Conservation (phyloP, 2,797 vertebrate species). For the Scarus forsteni region DNA sequence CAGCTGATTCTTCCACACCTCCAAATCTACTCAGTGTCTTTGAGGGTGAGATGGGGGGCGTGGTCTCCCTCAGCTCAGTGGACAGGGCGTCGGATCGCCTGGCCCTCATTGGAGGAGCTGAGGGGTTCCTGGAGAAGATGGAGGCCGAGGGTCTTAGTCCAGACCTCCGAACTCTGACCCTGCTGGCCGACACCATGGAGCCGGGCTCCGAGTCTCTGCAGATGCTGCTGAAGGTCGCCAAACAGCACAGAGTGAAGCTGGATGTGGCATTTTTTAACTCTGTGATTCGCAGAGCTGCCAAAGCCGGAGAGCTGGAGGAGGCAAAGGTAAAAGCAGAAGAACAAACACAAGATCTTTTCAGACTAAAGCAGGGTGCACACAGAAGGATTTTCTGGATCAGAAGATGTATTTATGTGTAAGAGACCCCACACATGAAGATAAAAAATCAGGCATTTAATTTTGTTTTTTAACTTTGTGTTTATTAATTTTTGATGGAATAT, state of each 20-base stretch:
- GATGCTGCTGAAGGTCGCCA: constrained; percentile 82
- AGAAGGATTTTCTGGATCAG: no score
- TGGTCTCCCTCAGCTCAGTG: constrained; percentile 86
- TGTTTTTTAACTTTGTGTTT: no score
- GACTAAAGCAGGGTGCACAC: no score
- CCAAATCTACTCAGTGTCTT: constrained; percentile 89
- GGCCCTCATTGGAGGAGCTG: constrained; percentile 86
- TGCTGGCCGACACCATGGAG: constrained; percentile 89
- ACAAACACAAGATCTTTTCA: no score
- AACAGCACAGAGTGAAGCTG: constrained; percentile 82
- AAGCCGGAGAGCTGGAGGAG: constrained; percentile 84
- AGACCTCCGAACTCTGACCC: constrained; percentile 88
- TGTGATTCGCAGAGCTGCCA: constrained; percentile 88
- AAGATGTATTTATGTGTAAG: no score
- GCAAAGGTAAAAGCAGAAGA: constrained; percentile 85
- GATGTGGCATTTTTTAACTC: constrained; percentile 92
- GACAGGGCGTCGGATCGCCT: constrained; percentile 82
- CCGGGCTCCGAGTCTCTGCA: constrained; percentile 78
- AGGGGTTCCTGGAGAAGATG: constrained; percentile 92
- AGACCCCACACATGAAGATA: no score
- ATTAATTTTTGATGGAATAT: no score
- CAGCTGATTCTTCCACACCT: not conserved
- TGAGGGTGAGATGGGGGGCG: constrained; percentile 40
- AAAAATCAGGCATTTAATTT: no score
- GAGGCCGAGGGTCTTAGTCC: constrained; percentile 79